Evolutionary conservation across 2,888 invertebrate species (phyloP), one percentile per base, ranked within the genome.

Genomic region (Cataglyphis albicans): DNA sequence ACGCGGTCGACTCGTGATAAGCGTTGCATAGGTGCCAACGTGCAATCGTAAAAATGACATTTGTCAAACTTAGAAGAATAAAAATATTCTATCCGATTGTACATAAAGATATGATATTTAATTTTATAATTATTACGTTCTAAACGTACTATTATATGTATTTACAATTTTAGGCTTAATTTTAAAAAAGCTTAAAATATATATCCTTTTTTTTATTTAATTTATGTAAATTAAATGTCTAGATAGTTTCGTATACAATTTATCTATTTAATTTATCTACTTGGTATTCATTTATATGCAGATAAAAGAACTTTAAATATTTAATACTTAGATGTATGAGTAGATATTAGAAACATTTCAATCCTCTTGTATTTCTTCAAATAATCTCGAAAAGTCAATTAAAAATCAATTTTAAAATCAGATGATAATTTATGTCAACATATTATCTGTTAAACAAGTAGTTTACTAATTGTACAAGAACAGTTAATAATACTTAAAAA

Each of bases 1-100:
- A 84, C 57, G 10, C 55, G 81, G 82, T 76, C 87, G 83, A 82
- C 81, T 88, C 88, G 86, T 72, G 82, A 75, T 84, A 80, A 87
- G 35, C 32, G 29, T 61, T 12, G 48, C 25, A 25, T 10, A 64
- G 18, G 29, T 55, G n/a, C 2, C 15, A 35, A 59, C 41, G n/a
- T 55, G 6, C 9, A 18, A 29, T 3, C 18, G n/a, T 55, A n/a
- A 32, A 68, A 12, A 41, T 70, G 2, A 21, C 68, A 25, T 7
- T 10, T 15, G 1, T 48, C 15, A 21, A 44, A 32, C 15, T 9
- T 10, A 18, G n/a, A 52, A 15, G 21, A 15, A 9, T 4, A 35
- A 35, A 18, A 25, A 57, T 63, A 9, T 44, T 61, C 9, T 4
- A 15, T 12, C 32, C 21, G 3, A 55, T 55, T 32, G 41, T 29